These are phyloP conservation scores for Aphyosemion australe DNA, from an alignment of 2,113 vertebrate genomes.

Conservation along the genomic window DNA sequence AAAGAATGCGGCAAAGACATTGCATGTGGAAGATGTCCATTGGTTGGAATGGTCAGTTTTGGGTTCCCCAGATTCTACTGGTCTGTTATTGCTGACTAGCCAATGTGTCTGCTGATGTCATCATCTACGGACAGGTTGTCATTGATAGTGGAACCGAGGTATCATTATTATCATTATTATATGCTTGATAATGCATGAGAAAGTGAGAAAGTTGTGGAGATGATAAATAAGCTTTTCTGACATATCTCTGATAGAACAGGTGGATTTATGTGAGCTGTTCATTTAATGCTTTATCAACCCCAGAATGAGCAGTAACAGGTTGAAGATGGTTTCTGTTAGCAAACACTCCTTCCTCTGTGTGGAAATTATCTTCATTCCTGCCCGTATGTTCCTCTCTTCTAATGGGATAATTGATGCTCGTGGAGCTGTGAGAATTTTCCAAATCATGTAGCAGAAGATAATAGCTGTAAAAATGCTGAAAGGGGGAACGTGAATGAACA, in stretches of 20 bases:
- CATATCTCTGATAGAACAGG: neutral
- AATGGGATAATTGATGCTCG: neutral
- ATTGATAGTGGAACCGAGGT: no score
- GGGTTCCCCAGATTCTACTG: no score
- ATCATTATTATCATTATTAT: no score
- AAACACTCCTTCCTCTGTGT: slow-evolving; percentile 8
- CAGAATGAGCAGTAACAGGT: slow-evolving; percentile 7
- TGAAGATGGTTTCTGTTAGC: slow-evolving; percentile 12
- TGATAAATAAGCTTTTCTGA: neutral
- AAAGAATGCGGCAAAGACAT: no score
- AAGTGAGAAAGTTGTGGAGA: neutral
- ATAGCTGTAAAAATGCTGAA: neutral
- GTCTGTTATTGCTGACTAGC: no score
- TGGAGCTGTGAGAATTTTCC: slow-evolving; percentile 9
- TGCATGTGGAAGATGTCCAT: no score
- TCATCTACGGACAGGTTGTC: no score
- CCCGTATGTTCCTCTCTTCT: neutral
- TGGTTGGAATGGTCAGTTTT: no score
- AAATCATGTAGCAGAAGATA: slow-evolving; percentile 9
- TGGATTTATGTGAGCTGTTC: slow-evolving; percentile 33
- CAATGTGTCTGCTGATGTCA: no score
- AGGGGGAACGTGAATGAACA: neutral
- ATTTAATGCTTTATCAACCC: slow-evolving; percentile 39
- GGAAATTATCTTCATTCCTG: neutral
- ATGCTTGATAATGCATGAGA: no score